phyloP scores from a whole-genome alignment of 1,140 invertebrate species.

The Aphelenchoides besseyi region DNA sequence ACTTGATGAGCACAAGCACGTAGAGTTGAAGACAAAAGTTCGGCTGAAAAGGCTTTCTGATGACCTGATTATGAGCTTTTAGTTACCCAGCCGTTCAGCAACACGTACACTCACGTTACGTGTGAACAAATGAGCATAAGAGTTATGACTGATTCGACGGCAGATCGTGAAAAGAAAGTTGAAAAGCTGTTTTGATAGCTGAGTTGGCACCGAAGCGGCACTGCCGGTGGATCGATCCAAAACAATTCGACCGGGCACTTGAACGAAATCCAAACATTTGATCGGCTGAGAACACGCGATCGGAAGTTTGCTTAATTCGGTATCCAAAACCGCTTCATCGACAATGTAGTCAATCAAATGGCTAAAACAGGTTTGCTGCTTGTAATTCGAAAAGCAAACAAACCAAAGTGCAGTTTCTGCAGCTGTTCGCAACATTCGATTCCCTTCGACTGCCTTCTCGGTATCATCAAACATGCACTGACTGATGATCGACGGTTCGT shows the following conservation, averaged over 20 bases:
- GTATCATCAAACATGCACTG: slow-evolving; percentile 41
- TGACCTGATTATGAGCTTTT: neutral
- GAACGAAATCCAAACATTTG: slow-evolving; percentile 44
- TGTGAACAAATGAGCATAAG: slow-evolving; percentile 49
- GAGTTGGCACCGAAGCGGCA: slow-evolving; percentile 11
- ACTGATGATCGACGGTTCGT: slow-evolving; percentile 47
- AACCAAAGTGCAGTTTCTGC: slow-evolving; percentile 46
- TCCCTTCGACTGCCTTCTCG: slow-evolving; percentile 37
- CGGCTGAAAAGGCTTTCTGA: neutral
- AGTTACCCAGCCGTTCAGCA: slow-evolving; percentile 30
- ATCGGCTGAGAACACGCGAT: slow-evolving; percentile 20
- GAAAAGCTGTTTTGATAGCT: slow-evolving; percentile 36
- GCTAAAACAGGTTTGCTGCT: slow-evolving; percentile 28
- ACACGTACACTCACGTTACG: slow-evolving; percentile 41
- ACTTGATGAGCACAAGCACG: neutral
- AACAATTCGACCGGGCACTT: slow-evolving; percentile 11
- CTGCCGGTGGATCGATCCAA: neutral
- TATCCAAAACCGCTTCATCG: slow-evolving; percentile 30
- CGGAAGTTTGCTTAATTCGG: slow-evolving; percentile 16
- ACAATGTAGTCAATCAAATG: slow-evolving; percentile 45
- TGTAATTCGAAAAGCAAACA: slow-evolving; percentile 2
- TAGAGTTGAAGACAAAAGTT: slow-evolving; percentile 21
- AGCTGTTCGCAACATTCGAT: slow-evolving; percentile 36
- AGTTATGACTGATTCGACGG: slow-evolving; percentile 38
- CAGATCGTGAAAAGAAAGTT: slow-evolving; percentile 40